Base-by-base conservation (phyloP, 2,797 vertebrate genomes). In the Coracias cyanogaster region DNA sequence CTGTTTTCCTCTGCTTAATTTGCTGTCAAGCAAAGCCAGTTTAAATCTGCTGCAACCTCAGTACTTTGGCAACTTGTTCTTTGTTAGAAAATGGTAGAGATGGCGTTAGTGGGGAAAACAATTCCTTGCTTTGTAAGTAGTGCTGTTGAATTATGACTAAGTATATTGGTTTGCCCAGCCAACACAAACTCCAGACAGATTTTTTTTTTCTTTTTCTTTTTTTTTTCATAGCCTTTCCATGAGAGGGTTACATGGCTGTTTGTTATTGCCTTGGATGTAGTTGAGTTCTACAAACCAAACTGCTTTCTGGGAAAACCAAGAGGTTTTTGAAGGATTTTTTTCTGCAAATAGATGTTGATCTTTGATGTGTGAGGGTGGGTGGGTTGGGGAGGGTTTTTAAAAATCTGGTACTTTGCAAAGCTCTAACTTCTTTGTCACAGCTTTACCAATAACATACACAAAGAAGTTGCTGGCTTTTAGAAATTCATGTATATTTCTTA, bases 61-160 rank as follows among this genome's bases (percentile, higher is more conserved):
- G 22, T 91, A 49, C 69, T 94, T 89, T 85, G 81, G 84, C 82
- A 82, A 51, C 54, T 86, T 85, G 54, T 80, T 93, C 80, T 94
- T 52, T 74, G 48, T 87, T 87, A 62, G 71, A 82, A 74, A 80
- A 48, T 70, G 19, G 83, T 86, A 54, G 94, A 94, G 83, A 91
- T 92, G 89, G 71, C 77, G 78, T 91, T 84, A 83, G 45, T 79
- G 71, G 65, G 69, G 82, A 96, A 43, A 95, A 96, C 94, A 96
- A 55, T 96, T 87, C 72, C 93, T 93, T 67, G 87, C 97, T 97
- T 97, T 97, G 92, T 97, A 80, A 86, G 92, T 67, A 55, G n/a
- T 81, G 66, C n/a, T 83, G 58, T 60, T 86, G 84, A 95, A 58
- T 90, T 91, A 88, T 94, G 95, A 95, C 78, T 92, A 60, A 96